A percentile compares a stretch with the other conserved stretches of the same genome.
Conservation (phyloP, 2,113 vertebrate genomes). For the Pavo muticus region DNA sequence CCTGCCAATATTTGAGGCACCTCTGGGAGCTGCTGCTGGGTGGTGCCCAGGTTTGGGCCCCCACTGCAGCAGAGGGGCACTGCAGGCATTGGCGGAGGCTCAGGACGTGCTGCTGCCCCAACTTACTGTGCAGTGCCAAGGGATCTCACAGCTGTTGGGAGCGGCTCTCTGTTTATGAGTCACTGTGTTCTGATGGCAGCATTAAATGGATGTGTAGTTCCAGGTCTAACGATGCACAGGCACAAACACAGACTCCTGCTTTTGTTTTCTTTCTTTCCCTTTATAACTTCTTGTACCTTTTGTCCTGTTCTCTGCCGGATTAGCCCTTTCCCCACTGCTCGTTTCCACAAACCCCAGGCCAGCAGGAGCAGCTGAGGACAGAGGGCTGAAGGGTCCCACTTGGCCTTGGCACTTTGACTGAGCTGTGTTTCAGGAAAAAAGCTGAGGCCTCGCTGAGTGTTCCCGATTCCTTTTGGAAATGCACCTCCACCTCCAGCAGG, state of each 20-base stretch:
- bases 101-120: fast-evolving
- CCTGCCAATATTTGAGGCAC: background rate
- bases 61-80: too few relatives aligned
- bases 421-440: background rate
- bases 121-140: background rate
- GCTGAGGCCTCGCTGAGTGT: background rate
- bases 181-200: background rate
- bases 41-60: too few relatives aligned
- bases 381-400: background rate
- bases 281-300: background rate
- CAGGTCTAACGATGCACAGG: background rate
- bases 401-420: background rate
- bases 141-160: background rate
- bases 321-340: fast-evolving
- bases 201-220: background rate
- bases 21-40: background rate
- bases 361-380: background rate
- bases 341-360: background rate
- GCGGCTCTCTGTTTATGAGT: background rate
- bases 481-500: background rate
- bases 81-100: background rate
- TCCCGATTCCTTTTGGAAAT: background rate
- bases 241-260: background rate
- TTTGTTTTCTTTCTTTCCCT: background rate
- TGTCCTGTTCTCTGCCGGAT: background rate